Evolutionary conservation across 2,113 vertebrate genomes (phyloP).

Genomic region (Gila orcuttii): DNA sequence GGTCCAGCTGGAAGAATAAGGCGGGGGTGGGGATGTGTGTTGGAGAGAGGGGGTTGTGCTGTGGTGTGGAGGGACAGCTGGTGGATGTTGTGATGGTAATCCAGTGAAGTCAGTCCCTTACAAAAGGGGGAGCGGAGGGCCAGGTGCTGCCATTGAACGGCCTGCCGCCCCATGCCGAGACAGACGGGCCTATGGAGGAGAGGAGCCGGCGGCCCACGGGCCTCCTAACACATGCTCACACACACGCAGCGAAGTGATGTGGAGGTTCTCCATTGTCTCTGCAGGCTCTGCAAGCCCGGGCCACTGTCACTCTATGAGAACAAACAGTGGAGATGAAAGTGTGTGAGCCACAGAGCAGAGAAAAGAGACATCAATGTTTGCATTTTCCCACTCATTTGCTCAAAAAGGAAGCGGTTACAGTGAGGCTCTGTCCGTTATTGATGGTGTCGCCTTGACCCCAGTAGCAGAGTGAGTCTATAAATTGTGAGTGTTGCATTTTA

Average conservation of each 20-base stretch:
- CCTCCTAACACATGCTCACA: conserved; percentile 68
- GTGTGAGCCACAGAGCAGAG: conserved; percentile 6
- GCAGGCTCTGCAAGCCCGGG: conserved; percentile 1
- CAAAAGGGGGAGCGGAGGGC: conserved; percentile 77
- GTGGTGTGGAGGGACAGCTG: conserved; percentile 76
- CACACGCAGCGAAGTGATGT: conserved; percentile 64
- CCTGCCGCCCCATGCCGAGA: conserved; percentile 76
- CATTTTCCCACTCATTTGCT: conserved; percentile 26
- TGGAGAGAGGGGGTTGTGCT: conserved; percentile 44
- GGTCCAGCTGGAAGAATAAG: conserved; percentile 77
- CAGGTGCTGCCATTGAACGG: conserved; percentile 84
- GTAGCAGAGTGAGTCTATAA: conserved; percentile 66
- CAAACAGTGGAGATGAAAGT: conserved; percentile 57
- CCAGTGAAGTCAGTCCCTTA: conserved; percentile 80
- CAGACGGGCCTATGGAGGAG: conserved; percentile 76
- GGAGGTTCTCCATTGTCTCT: conserved; percentile 44
- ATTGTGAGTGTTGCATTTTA: conserved; percentile 67
- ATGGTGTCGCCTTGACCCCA: conserved; percentile 64
- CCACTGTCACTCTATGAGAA: conserved; percentile 43
- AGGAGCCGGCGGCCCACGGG: conserved; percentile 67
- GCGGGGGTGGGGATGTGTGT: conserved; percentile 58
- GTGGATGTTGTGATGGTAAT: conserved; percentile 88
- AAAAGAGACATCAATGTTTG: conserved; percentile 35
- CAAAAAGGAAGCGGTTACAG: conserved; percentile 46
- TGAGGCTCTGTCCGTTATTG: conserved; percentile 59